Conservation (phyloP, 2,888 invertebrate species). For the Nesidiocoris tenuis region DNA sequence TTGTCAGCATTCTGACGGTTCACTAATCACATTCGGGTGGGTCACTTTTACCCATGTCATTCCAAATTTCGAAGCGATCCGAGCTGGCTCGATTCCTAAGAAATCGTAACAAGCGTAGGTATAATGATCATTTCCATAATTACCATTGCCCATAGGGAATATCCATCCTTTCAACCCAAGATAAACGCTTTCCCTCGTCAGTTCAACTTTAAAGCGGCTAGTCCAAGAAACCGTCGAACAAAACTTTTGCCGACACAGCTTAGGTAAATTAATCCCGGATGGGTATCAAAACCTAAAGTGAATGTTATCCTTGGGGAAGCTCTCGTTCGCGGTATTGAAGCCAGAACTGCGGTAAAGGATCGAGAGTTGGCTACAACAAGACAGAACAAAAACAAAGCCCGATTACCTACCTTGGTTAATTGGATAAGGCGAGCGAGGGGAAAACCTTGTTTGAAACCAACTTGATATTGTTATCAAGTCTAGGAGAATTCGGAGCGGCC, state of each 20-base stretch:
- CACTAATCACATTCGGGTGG: too few relatives aligned
- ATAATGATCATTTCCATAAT: too few relatives aligned
- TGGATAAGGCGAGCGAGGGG: conserved; percentile 29
- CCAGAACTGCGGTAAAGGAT: background rate
- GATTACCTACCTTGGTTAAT: conserved; percentile 39
- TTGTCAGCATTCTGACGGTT: too few relatives aligned
- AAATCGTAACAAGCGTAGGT: too few relatives aligned
- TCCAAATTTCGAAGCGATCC: too few relatives aligned
- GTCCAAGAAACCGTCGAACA: background rate
- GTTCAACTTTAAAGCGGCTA: background rate
- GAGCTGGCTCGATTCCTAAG: too few relatives aligned
- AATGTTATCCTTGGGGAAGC: background rate
- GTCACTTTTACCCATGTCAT: too few relatives aligned
- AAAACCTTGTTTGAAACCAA: conserved; percentile 37
- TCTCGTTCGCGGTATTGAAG: background rate
- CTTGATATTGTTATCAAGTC: conserved; percentile 15
- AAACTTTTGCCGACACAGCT: background rate
- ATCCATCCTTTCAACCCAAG: too few relatives aligned
- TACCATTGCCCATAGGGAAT: too few relatives aligned
- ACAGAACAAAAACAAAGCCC: conserved; percentile 37
- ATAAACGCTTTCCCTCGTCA: too few relatives aligned
- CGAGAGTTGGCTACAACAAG: conserved; percentile 7
- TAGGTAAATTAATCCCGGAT: background rate
- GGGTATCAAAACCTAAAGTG: background rate
- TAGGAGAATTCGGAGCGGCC: background rate